phyloP scores from a whole-genome alignment of 2,888 invertebrate genomes.

The Dasypogon diadema region DNA sequence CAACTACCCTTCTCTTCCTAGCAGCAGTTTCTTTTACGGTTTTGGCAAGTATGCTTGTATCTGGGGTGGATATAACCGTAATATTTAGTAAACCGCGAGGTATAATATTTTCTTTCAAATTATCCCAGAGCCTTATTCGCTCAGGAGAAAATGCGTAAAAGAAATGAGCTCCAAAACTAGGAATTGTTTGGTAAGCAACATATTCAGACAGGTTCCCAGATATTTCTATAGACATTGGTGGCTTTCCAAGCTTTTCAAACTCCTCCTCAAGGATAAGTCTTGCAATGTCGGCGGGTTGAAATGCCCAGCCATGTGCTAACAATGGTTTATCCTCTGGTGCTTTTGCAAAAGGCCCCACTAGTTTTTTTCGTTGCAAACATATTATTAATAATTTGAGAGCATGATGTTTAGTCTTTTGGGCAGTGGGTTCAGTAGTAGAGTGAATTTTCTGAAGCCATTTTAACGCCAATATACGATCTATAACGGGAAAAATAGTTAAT shows the following conservation, averaged over 20 bases:
- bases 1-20: not conserved
- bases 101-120: constrained; percentile 63
- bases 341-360: constrained; percentile 67
- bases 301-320: constrained; percentile 33
- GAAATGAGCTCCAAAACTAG: constrained; percentile 69
- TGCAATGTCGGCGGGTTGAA: constrained; percentile 64
- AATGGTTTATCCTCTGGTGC: constrained; percentile 64
- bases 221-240: constrained; percentile 64
- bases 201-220: constrained; percentile 68
- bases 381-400: constrained; percentile 69
- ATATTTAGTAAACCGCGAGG: constrained; percentile 61
- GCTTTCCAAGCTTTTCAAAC: constrained; percentile 61
- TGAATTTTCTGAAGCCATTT: constrained; percentile 58
- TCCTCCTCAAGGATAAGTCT: constrained; percentile 62
- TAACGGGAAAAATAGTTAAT: not conserved
- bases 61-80: constrained; percentile 39
- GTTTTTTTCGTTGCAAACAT: constrained; percentile 65
- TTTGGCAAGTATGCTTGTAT: constrained; percentile 49
- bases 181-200: constrained; percentile 69
- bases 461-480: constrained; percentile 56
- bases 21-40: not conserved
- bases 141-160: constrained; percentile 70
- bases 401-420: constrained; percentile 54
- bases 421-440: constrained; percentile 19
- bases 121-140: constrained; percentile 67